These are phyloP conservation scores for Onychostruthus taczanowskii DNA, from an alignment of 2,113 vertebrate species.

Conservation along the genomic window DNA sequence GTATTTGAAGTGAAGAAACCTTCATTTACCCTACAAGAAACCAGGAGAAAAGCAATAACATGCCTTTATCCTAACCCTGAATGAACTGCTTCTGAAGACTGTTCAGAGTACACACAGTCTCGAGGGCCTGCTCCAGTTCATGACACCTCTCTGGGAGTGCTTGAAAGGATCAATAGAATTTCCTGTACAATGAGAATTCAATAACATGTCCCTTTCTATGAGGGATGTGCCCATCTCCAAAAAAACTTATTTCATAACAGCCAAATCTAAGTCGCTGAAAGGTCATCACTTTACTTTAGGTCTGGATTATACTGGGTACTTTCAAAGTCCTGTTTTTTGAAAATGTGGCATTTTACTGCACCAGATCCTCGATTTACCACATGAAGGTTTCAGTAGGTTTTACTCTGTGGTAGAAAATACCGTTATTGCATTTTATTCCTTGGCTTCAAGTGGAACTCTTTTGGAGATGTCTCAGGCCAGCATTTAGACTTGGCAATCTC, in stretches of 20 bases:
- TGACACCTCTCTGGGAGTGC: not conserved
- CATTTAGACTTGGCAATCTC: not conserved
- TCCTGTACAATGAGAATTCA: not conserved
- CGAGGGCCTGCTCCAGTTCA: not conserved
- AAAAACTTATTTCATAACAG: not conserved
- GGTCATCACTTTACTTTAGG: not conserved
- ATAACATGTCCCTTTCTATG: not conserved
- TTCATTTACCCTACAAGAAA: not conserved
- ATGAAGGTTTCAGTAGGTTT: not conserved
- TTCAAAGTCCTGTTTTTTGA: not conserved
- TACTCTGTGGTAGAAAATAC: not conserved
- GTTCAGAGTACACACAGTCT: not conserved
- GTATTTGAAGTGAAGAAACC: not conserved
- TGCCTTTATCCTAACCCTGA: not conserved
- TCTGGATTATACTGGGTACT: not conserved
- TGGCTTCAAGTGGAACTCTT: not conserved
- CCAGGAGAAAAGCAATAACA: not conserved
- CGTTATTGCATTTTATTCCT: not conserved
- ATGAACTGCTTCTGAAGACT: not conserved
- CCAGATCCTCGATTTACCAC: not conserved
- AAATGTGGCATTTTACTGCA: not conserved
- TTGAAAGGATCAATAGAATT: not conserved
- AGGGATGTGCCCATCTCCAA: not conserved
- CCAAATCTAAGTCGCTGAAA: not conserved
- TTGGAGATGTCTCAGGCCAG: not conserved